These are phyloP conservation scores for Napeogenes sylphis DNA, from an alignment of 2,888 invertebrate genomes.

Conservation along the genomic window DNA sequence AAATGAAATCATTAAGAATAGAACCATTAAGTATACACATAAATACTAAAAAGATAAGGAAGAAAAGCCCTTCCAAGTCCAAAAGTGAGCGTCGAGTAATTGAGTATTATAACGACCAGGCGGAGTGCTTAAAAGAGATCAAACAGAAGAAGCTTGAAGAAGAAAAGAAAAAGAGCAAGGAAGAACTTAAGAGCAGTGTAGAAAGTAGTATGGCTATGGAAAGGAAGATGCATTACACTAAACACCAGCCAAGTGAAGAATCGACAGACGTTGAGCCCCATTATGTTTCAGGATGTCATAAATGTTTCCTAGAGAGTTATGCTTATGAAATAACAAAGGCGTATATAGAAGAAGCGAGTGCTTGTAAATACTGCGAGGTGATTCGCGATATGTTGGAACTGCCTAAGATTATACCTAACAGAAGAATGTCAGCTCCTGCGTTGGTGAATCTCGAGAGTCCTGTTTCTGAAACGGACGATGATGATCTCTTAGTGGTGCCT, in stretches of 20 bases:
- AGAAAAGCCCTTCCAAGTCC: conserved; percentile 65
- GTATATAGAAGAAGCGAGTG: conserved; percentile 61
- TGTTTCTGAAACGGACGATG: conserved; percentile 66
- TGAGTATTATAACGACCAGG: conserved; percentile 81
- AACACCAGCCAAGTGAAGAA: conserved; percentile 64
- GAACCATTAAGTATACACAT: conserved; percentile 68
- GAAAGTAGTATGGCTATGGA: conserved; percentile 59
- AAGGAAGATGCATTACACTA: conserved; percentile 53
- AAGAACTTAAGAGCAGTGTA: conserved; percentile 57
- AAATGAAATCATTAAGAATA: conserved; percentile 70
- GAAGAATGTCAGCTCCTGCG: conserved; percentile 78
- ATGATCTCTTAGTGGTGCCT: conserved; percentile 69
- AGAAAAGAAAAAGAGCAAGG: conserved; percentile 58
- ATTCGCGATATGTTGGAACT: conserved; percentile 68
- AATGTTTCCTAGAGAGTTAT: conserved; percentile 72
- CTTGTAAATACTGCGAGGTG: conserved; percentile 73
- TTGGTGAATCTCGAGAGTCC: conserved; percentile 67
- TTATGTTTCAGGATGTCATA: conserved; percentile 67
- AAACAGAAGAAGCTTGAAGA: conserved; percentile 59
- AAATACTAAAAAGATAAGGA: conserved; percentile 51
- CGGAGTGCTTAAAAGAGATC: conserved; percentile 78
- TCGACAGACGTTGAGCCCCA: conserved; percentile 62
- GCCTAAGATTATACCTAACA: conserved; percentile 59
- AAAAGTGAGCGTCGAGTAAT: conserved; percentile 61
- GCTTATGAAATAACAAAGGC: conserved; percentile 70